Base-by-base conservation (phyloP, 2,797 vertebrate species). In the Gobionotothen gibberifrons region DNA sequence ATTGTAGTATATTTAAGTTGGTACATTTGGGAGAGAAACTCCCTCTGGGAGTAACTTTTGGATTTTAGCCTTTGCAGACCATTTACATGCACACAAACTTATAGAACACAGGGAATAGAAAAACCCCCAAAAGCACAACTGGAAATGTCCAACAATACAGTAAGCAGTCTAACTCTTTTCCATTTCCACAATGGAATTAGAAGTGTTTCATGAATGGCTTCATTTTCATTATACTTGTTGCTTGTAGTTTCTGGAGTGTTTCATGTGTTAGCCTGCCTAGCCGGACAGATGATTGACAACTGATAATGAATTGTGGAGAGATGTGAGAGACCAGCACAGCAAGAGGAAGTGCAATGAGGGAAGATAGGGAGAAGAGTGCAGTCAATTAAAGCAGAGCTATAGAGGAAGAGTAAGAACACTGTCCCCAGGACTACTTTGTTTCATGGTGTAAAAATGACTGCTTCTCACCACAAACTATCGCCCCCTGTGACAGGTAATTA, bases 401-500 rank as follows among this genome's bases (percentile, higher is more conserved):
- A 73, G 61, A 51, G 54, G 44, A 21, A n/a, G 66, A 16, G 29
- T 51, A 72, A 60, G 44, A 39, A 53, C 54, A 58, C 60, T 46
- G 76, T 88, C 78, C 86, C 76, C 57, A 21, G 67, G 83, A 87
- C 80, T 67, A 68, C 71, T 88, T 88, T 87, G 91, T 91, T 91
- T 91, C 80, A 83, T 58, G 66, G 84, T 84, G 81, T 71, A 85
- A 82, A 90, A 91, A 78, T 79, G 62, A 77, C 74, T 64, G 40
- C 65, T 77, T 79, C 60, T 65, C 74, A 72, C 74, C 83, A 72
- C 85, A 92, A 84, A 86, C 83, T 74, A 61, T 80, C 43, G 57
- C 81, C 74, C 60, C 9, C 69, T 85, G 80, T 93, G 90, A 93
- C 88, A 90, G 90, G 88, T 94, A 89, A 92, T 93, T 93, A 93